Base-by-base conservation (phyloP, 2,797 vertebrate species). In the Monodelphis domestica region DNA sequence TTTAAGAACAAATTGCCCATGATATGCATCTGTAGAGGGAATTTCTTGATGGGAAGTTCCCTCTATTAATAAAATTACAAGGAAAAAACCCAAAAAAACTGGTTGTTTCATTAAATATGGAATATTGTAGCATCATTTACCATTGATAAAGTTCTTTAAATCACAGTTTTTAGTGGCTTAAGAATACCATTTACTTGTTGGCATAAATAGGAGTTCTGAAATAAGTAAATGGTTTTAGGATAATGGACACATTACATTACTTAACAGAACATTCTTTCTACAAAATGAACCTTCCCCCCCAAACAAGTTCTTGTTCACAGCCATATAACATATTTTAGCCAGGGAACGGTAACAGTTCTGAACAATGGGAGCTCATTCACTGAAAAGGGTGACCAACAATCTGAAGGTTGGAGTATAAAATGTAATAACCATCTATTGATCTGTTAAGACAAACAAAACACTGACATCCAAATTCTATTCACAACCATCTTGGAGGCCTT, bases 161-260 rank as follows among this genome's bases (percentile, higher is more conserved):
- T 84, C 53, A 56, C 2, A 57, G 29, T 89, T 70, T 54, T 94
- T 24, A 70, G 54, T 53, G 92, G 45, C 84, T 70, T 50, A 89
- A 95, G 92, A 95, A 33, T 15, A 90, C 50, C 5, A 84, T 57
- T 93, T 92, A 88, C 26, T 87, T 50, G 9, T n/a, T 92, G 89
- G 78, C 63, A 95, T 88, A 91, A 95, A 96, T 70, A 56, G 10
- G 0, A 96, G 96, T 87, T 15, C 6, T 45, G 88, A 0, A 89
- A 26, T 59, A 88, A 96, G 52, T 59, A 95, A 95, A 95, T 95
- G 55, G 14, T 70, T 95, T 78, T 91, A 89, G 55, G 2, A 89
- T 94, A 92, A 93, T 91, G 84, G 28, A 52, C 28, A 50, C 9
- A 84, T 38, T 84, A 50, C 9, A 84, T 38, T 84, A 59, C 53